Base-by-base conservation (phyloP, 2,113 vertebrate genomes). In the Xenopus laevis region DNA sequence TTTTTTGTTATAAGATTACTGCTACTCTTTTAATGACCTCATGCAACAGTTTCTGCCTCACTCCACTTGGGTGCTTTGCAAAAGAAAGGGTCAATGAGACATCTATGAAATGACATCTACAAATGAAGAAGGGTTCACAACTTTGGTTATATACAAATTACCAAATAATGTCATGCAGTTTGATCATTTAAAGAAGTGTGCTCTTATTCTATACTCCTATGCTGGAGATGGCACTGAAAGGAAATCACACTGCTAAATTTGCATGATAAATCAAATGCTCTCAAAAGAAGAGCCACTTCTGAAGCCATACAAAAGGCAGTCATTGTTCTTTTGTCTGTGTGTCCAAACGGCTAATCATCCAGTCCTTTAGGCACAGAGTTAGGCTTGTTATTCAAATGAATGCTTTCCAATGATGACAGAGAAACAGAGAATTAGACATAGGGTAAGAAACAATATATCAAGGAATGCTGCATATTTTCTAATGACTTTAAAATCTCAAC, bases 251-350 rank as follows among this genome's bases (percentile, higher is more conserved):
- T 68, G 65, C 44, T 74, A 23, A 74, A 62, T 74, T 68, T 74
- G 45, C 65, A 66, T 68, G 44, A 74, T 66, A 74, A 74, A 74
- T 74, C 72, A 50, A 74, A 45, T 20, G 17, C n/a, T 74, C 40
- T 61, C 33, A 52, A 50, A 7, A 15, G 16, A 57, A 52, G 11
- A 46, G 50, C 10, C 23, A 59, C 70, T 33, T 52, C 30, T 33
- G 21, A 64, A 64, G 60, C 40, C 17, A 53, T 16, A 52, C 45
- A 52, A 8, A 17, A 8, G 60, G 21, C 10, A 52, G 27, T 2
- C 44, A 21, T 33, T 12, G 4, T 40, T 6, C 30, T 47, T 30
- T 46, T 23, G 53, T 20, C n/a, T n/a, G 18, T 20, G 27, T 17
- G 13, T 10, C 40, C 44, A 62, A 21, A n/a, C 23, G 27, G 21